Evolutionary conservation across 2,797 vertebrate species (phyloP).

Genomic region (Clarias platycephalus): DNA sequence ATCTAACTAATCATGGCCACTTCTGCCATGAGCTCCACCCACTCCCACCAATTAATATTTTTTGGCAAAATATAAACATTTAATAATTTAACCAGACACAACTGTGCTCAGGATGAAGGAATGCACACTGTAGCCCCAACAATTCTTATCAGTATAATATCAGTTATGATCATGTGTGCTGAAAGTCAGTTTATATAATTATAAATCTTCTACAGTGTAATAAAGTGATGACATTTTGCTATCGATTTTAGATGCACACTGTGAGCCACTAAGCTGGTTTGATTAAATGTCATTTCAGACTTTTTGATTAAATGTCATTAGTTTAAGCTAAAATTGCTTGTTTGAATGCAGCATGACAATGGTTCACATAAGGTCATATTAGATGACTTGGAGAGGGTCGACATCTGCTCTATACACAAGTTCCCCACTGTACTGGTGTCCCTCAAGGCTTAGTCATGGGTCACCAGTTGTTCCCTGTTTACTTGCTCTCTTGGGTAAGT

Average conservation of each 20-base stretch:
- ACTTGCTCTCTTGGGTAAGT: background rate
- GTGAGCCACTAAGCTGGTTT: background rate
- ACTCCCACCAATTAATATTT: background rate
- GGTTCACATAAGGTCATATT: background rate
- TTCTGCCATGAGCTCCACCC: background rate
- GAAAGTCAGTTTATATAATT: background rate
- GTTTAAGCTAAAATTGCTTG: background rate
- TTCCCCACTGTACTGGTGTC: background rate
- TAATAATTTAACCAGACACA: background rate
- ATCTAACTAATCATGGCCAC: background rate
- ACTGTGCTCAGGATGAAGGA: background rate
- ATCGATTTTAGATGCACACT: background rate
- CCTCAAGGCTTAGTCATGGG: background rate
- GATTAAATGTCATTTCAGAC: background rate
- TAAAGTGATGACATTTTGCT: background rate
- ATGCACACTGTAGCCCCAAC: background rate
- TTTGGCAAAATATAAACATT: background rate
- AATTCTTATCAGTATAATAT: background rate
- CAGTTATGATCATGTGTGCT: background rate
- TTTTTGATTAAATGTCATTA: background rate
- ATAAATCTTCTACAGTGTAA: background rate
- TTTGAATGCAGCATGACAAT: background rate
- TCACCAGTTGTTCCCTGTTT: background rate
- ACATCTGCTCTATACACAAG: background rate
- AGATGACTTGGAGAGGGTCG: background rate